Conservation (phyloP, 2,888 invertebrate genomes). For the Biston stratarius region DNA sequence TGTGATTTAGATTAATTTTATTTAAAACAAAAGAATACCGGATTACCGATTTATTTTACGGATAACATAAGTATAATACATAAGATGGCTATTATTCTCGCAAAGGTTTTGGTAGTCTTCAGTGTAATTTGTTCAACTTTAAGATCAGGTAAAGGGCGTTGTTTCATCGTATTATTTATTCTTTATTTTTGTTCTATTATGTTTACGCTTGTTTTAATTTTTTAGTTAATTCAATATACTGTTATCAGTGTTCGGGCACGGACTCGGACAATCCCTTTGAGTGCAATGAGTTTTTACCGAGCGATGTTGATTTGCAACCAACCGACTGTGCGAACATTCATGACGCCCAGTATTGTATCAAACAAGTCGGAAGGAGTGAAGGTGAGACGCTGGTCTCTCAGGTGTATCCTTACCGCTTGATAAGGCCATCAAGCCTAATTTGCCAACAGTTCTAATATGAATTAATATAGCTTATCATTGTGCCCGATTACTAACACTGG, state of each 20-base stretch:
- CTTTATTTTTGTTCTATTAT: conserved; percentile 49
- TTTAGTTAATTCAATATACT: conserved; percentile 90
- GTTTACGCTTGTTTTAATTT: conserved; percentile 54
- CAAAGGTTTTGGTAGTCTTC: conserved; percentile 47
- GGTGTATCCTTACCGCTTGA: conserved; percentile 3
- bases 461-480: too few species aligned
- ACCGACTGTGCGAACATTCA: conserved; percentile 92
- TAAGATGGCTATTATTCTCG: conserved; percentile 48
- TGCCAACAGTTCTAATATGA: too few species aligned
- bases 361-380: conserved; percentile 96
- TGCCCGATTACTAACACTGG: conserved; percentile 8
- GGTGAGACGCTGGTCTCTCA: conserved; percentile 84
- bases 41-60: not conserved
- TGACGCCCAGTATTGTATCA: conserved; percentile 95
- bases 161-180: conserved; percentile 47
- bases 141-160: conserved; percentile 69
- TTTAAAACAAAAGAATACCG: not conserved
- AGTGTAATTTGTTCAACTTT: conserved; percentile 52
- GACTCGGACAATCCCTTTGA: conserved; percentile 92
- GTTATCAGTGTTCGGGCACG: conserved; percentile 96
- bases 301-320: conserved; percentile 88
- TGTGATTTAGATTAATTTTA: conserved; percentile 27
- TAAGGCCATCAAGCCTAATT: too few species aligned
- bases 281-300: conserved; percentile 92
- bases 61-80: conserved; percentile 19